A percentile compares a stretch with the other conserved stretches of the same genome.
These are phyloP conservation scores for Meloidogyne exigua DNA, from an alignment of 1,140 invertebrate genomes.

Conservation along the genomic window DNA sequence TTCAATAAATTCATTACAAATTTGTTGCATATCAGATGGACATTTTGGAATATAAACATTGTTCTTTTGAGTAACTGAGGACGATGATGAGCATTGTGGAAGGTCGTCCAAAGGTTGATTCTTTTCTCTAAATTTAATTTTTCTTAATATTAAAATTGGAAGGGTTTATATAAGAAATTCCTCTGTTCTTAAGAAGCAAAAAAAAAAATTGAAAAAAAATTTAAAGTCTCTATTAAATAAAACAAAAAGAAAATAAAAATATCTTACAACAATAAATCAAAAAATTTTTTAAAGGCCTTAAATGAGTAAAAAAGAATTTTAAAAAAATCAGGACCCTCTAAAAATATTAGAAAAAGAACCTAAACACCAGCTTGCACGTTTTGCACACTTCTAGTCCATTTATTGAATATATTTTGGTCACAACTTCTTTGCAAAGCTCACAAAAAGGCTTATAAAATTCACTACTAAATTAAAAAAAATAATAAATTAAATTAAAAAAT, in stretches of 20 bases:
- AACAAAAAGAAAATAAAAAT: too few species aligned
- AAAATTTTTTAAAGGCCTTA: too few species aligned
- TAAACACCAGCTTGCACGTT: slow-evolving; percentile 27
- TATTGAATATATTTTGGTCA: slow-evolving; percentile 33
- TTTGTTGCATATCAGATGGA: slow-evolving; percentile 33
- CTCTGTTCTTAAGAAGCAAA: too few species aligned
- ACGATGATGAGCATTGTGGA: too few species aligned
- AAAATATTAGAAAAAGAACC: not conserved
- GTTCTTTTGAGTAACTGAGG: too few species aligned
- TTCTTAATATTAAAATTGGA: too few species aligned
- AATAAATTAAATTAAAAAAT: not conserved
- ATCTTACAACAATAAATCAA: too few species aligned
- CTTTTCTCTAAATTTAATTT: slow-evolving; percentile 16
- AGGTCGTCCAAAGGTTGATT: slow-evolving; percentile 42
- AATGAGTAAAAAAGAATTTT: too few species aligned
- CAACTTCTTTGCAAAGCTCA: slow-evolving; percentile 33
- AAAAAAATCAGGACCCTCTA: too few species aligned
- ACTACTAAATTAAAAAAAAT: slow-evolving; percentile 11
- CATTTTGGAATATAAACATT: slow-evolving; percentile 22
- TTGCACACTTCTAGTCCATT: slow-evolving; percentile 37
- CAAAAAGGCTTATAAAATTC: slow-evolving; percentile 13
- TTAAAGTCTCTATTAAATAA: too few species aligned
- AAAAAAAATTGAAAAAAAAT: too few species aligned
- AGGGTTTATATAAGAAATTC: too few species aligned
- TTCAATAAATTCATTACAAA: slow-evolving; percentile 30